These are phyloP conservation scores for Embidobia sp. DNA, from an alignment of 2,888 invertebrate genomes.

Conservation along the genomic window DNA sequence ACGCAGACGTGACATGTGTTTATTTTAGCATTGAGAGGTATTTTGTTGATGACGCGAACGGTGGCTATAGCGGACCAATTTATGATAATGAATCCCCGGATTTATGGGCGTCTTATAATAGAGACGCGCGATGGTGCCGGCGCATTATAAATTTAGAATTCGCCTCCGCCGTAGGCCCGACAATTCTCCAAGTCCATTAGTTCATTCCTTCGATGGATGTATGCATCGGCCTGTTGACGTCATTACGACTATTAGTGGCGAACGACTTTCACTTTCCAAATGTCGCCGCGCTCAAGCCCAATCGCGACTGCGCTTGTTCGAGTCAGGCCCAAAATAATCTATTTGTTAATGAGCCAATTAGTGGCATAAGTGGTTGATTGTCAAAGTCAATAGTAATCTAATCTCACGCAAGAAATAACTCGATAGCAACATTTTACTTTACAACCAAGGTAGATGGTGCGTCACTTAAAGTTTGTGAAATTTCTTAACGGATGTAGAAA, in stretches of 20 bases:
- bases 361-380: too few species aligned
- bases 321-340: conserved; percentile 21
- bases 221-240: conserved; percentile 69
- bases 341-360: conserved; percentile 38
- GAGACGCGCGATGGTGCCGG: conserved; percentile 71
- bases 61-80: conserved; percentile 74
- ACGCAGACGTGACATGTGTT: conserved; percentile 28
- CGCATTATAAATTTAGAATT: conserved; percentile 74
- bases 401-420: not conserved
- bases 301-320: conserved; percentile 16
- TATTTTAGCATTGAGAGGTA: conserved; percentile 62
- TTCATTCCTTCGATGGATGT: conserved; percentile 69
- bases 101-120: conserved; percentile 76
- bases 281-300: conserved; percentile 26
- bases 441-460: too few species aligned
- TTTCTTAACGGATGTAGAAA: too few species aligned
- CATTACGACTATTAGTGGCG: conserved; percentile 55
- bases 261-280: conserved; percentile 56
- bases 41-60: conserved; percentile 69
- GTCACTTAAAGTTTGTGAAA: too few species aligned
- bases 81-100: conserved; percentile 77
- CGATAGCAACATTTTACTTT: too few species aligned
- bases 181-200: conserved; percentile 66
- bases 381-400: not conserved
- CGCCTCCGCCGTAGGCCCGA: conserved; percentile 70